Percentiles rank a stretch among this genome's conserved stretches.
Conservation (phyloP, 2,888 invertebrate genomes). For the Electrophaes corylata region DNA sequence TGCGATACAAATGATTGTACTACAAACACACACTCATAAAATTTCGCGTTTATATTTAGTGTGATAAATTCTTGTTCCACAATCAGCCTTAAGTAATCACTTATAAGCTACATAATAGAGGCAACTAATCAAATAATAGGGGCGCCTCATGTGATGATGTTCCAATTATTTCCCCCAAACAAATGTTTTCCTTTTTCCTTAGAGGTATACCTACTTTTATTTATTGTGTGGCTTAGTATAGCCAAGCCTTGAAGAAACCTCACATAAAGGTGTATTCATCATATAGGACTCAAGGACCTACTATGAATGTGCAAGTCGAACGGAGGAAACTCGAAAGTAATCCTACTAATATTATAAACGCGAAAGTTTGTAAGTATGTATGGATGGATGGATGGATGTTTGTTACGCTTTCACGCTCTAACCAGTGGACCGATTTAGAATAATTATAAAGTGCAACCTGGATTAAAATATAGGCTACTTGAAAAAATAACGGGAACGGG, state of each 20-base stretch:
- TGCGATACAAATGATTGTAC: no score
- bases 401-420: no score
- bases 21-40: no score
- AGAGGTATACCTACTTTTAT: constrained; percentile 7
- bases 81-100: constrained; percentile 17
- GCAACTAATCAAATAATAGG: constrained; percentile 38
- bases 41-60: no score
- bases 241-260: not conserved
- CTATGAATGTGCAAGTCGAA: constrained; percentile 9
- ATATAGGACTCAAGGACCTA: not conserved
- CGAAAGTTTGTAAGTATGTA: no score
- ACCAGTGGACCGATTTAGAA: no score
- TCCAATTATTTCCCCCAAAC: constrained; percentile 44
- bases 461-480: no score
- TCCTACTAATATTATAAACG: no score
- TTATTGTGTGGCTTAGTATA: constrained; percentile 5
- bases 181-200: constrained; percentile 45
- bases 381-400: no score
- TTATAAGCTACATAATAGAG: constrained; percentile 33
- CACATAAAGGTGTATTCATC: not conserved
- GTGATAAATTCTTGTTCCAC: no score
- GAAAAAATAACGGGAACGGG: no score
- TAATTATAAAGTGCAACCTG: no score
- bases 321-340: not conserved
- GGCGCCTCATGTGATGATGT: constrained; percentile 47